A percentile compares a stretch with the other conserved stretches of the same genome.
phyloP scores from a whole-genome alignment of 2,888 invertebrate genomes.

The Leucozona laternaria region DNA sequence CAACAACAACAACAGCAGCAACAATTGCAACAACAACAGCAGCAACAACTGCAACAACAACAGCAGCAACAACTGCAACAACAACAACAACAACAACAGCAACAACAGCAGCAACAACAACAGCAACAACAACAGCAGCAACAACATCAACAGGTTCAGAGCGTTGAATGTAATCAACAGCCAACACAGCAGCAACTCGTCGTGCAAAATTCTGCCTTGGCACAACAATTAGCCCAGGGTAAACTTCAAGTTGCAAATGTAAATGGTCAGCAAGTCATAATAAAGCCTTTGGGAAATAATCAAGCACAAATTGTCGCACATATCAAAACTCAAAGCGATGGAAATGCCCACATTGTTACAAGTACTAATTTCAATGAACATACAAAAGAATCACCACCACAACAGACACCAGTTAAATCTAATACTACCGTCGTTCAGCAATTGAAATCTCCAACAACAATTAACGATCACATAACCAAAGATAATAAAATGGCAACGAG shows the following conservation, averaged over 20 bases:
- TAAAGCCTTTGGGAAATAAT: slow-evolving; percentile 91
- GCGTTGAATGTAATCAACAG: slow-evolving; percentile 69
- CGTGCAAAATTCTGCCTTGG: slow-evolving; percentile 90
- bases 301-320: slow-evolving; percentile 92
- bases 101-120: slow-evolving; percentile 81
- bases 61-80: slow-evolving; percentile 76
- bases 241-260: slow-evolving; percentile 93
- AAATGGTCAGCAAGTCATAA: slow-evolving; percentile 93
- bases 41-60: slow-evolving; percentile 81
- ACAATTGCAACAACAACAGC: slow-evolving; percentile 80
- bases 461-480: slow-evolving; percentile 59
- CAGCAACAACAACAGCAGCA: slow-evolving; percentile 84
- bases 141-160: slow-evolving; percentile 6
- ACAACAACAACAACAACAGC: slow-evolving; percentile 68
- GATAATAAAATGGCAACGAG: slow-evolving; percentile 49
- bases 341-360: slow-evolving; percentile 83
- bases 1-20: slow-evolving; percentile 75
- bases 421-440: slow-evolving; percentile 76
- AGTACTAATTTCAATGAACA: slow-evolving; percentile 79
- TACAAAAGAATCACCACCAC: slow-evolving; percentile 54
- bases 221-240: slow-evolving; percentile 92
- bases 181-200: slow-evolving; percentile 87
- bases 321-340: slow-evolving; percentile 86
- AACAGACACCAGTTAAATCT: slow-evolving; percentile 46
- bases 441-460: slow-evolving; percentile 77